Base-by-base conservation (phyloP, 2,888 invertebrate species). In the Diarsia dahlii region DNA sequence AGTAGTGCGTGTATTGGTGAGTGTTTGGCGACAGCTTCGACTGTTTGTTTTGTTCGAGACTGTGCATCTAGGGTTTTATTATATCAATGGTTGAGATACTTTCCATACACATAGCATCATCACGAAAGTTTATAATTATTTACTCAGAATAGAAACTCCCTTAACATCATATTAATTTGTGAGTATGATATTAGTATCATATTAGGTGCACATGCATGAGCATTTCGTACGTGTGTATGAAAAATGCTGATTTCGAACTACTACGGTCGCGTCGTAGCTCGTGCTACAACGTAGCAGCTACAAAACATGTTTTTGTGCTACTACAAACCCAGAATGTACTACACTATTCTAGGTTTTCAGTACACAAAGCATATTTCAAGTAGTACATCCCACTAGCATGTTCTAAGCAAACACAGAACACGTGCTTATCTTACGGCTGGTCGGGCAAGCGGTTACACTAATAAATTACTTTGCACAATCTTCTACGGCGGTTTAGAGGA, bases 381-480 rank as follows among this genome's bases (percentile, higher is more conserved):
- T 81, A 18, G 12, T 73, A 72, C 10, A 65, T 4, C 34, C 50
- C 34, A 58, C 28, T 46, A 70, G 64, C 70, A 69, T 60, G 74
- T 64, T 74, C 75, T 81, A 81, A 86, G 75, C 48, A 79, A 84
- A 86, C 86, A 72, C 28, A 67, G 39, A 65, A 75, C 74, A 86
- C 76, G 76, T 77, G 76, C 87, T 88, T 86, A 88, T 84, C 87
- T 79, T 74, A 50, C 71, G 48, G 45, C 50, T 13, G 70, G 74
- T 64, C 72, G 70, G 45, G 74, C 69, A 74, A 76, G 23, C 46
- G 50, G 71, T 76, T 66, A 76, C 52, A 74, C 78, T 74, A 87
- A 81, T 87, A 87, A 69, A 84, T 84, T 82, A 77, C 86, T 83
- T 74, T 60, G 66, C 52, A 84, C 84, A 84, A 76, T 86, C 75